A percentile compares a stretch with the other conserved stretches of the same genome.
Evolutionary conservation across 2,888 invertebrate genomes (phyloP).

Genomic region (Bimastos eiseni): DNA sequence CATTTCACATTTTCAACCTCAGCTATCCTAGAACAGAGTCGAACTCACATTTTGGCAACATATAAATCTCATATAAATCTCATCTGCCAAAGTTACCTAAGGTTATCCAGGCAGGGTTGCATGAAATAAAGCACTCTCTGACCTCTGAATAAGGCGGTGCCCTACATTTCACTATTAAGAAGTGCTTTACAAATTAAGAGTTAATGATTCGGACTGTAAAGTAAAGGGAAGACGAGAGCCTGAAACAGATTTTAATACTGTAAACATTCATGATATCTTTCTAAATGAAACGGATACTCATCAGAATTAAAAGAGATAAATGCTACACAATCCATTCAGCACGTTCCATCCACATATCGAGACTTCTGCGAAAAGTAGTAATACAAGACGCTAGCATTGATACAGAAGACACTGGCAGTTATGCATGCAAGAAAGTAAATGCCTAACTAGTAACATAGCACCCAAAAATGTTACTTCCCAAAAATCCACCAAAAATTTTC

Average conservation of each 20-base stretch:
- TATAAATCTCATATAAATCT: too few relatives aligned
- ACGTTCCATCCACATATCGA: neutral
- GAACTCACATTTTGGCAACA: too few relatives aligned
- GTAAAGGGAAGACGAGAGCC: neutral
- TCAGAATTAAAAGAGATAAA: conserved; percentile 1
- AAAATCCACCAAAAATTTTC: conserved; percentile 1
- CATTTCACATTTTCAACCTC: too few relatives aligned
- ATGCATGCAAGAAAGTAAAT: neutral
- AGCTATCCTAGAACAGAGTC: too few relatives aligned
- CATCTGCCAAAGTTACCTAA: too few relatives aligned
- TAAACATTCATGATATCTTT: conserved; percentile 23
- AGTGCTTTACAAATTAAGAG: too few relatives aligned
- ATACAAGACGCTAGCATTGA: neutral
- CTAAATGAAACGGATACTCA: neutral
- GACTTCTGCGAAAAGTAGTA: neutral
- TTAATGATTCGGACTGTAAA: neutral
- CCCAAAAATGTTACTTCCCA: neutral
- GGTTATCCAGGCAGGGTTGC: too few relatives aligned
- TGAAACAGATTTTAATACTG: conserved; percentile 26
- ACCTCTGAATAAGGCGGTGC: too few relatives aligned
- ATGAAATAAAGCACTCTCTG: too few relatives aligned
- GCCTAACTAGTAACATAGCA: neutral
- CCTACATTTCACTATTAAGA: too few relatives aligned
- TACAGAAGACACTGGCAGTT: neutral
- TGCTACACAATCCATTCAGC: neutral